A percentile compares a stretch with the other conserved stretches of the same genome.
These are phyloP conservation scores for Alcis repandata DNA, from an alignment of 2,888 invertebrate genomes.

Conservation along the genomic window DNA sequence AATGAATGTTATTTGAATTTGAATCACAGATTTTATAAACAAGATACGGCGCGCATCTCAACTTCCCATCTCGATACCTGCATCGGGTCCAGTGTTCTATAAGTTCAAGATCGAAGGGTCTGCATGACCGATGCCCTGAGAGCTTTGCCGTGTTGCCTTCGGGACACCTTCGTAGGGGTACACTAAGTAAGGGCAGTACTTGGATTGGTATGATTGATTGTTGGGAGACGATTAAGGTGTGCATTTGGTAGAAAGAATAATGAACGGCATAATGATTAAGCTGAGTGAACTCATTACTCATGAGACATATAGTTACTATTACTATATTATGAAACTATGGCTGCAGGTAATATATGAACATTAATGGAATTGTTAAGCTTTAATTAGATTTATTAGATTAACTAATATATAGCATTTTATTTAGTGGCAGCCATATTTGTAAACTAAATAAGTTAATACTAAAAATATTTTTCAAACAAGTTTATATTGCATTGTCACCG, in stretches of 20 bases:
- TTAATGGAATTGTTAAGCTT: background rate
- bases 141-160: slow-evolving; percentile 79
- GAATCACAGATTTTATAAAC: too few species aligned
- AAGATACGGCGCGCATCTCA: too few species aligned
- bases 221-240: slow-evolving; percentile 7
- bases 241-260: slow-evolving; percentile 8
- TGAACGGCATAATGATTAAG: background rate
- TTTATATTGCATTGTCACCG: too few species aligned
- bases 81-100: background rate
- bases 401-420: too few species aligned
- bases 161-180: slow-evolving; percentile 58
- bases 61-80: too few species aligned
- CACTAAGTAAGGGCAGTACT: slow-evolving; percentile 9
- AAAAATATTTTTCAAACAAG: too few species aligned
- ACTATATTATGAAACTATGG: background rate
- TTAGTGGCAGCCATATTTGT: too few species aligned
- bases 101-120: slow-evolving; percentile 56
- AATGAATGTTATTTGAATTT: too few species aligned
- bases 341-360: background rate
- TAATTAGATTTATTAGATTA: too few species aligned
- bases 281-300: background rate
- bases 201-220: slow-evolving; percentile 20
- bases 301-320: background rate
- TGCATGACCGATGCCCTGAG: slow-evolving; percentile 81
- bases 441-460: too few species aligned